Evolutionary conservation across 2,113 vertebrate genomes (phyloP).

Genomic region (Notothenia rossii): DNA sequence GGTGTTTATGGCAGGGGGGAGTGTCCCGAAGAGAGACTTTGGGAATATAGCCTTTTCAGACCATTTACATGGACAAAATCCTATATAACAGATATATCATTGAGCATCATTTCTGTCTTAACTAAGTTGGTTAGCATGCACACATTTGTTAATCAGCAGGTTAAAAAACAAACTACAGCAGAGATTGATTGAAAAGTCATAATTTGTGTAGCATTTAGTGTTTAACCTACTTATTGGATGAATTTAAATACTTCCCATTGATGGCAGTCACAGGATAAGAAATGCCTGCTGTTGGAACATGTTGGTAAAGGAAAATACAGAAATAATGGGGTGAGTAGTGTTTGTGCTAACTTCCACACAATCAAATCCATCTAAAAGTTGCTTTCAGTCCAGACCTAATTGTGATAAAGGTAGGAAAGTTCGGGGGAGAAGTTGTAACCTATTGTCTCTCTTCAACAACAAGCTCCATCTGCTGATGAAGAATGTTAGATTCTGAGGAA

Average conservation of each 20-base stretch:
- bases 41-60: too few relatives aligned
- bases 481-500: neutral
- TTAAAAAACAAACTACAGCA: neutral
- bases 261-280: neutral
- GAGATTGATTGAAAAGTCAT: too few relatives aligned
- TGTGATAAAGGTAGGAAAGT: neutral
- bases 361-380: neutral
- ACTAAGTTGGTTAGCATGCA: neutral
- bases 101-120: too few relatives aligned
- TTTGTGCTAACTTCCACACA: neutral
- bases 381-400: too few relatives aligned
- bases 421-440: neutral
- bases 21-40: too few relatives aligned
- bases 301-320: neutral
- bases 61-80: too few relatives aligned
- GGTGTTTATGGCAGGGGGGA: too few relatives aligned
- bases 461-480: neutral
- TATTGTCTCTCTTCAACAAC: neutral
- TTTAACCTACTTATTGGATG: too few relatives aligned
- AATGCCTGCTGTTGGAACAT: neutral
- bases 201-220: too few relatives aligned
- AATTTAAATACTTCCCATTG: too few relatives aligned
- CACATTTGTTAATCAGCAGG: neutral
- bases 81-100: too few relatives aligned
- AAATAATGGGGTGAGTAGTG: too few relatives aligned